These are phyloP conservation scores for Drosophila arawakana DNA, from an alignment of 1,140 invertebrate genomes.

Conservation along the genomic window DNA sequence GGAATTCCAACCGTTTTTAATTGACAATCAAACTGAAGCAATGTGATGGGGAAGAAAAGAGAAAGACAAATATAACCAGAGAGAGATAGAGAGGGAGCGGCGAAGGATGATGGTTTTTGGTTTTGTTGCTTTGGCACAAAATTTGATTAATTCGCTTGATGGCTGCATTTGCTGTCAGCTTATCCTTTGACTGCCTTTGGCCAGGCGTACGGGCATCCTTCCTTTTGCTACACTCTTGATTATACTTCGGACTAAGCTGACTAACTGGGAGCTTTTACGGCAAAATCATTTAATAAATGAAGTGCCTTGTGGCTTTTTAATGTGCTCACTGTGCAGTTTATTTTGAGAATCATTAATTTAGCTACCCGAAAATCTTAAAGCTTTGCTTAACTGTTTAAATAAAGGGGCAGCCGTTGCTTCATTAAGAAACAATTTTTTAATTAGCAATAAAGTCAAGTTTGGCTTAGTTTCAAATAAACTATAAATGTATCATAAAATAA, in stretches of 20 bases:
- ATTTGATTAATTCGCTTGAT: slow-evolving; percentile 65
- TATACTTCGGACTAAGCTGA: slow-evolving; percentile 2
- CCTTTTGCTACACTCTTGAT: slow-evolving; percentile 21
- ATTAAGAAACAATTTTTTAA: not conserved
- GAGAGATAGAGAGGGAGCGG: too few relatives aligned
- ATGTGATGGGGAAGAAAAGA: not conserved
- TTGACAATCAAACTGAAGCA: slow-evolving; percentile 56
- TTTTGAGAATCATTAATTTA: slow-evolving; percentile 37
- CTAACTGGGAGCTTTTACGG: slow-evolving; percentile 26
- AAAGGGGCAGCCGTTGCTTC: too few relatives aligned
- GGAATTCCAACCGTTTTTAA: slow-evolving; percentile 54
- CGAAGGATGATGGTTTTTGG: not conserved
- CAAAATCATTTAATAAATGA: slow-evolving; percentile 54
- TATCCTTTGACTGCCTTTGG: slow-evolving; percentile 36
- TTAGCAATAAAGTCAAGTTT: not conserved
- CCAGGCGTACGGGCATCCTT: not conserved
- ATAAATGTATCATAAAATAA: too few relatives aligned
- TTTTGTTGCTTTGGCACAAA: slow-evolving; percentile 46
- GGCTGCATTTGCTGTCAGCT: slow-evolving; percentile 58
- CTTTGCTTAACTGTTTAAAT: not conserved
- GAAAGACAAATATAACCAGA: too few relatives aligned
- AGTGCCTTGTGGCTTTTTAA: slow-evolving; percentile 52
- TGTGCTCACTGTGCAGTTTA: slow-evolving; percentile 41
- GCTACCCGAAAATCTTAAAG: not conserved
- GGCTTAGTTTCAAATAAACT: too few relatives aligned